A percentile compares a stretch with the other conserved stretches of the same genome.
Evolutionary conservation across 2,113 vertebrate species (phyloP).

Genomic region (Hiodon tergisus): DNA sequence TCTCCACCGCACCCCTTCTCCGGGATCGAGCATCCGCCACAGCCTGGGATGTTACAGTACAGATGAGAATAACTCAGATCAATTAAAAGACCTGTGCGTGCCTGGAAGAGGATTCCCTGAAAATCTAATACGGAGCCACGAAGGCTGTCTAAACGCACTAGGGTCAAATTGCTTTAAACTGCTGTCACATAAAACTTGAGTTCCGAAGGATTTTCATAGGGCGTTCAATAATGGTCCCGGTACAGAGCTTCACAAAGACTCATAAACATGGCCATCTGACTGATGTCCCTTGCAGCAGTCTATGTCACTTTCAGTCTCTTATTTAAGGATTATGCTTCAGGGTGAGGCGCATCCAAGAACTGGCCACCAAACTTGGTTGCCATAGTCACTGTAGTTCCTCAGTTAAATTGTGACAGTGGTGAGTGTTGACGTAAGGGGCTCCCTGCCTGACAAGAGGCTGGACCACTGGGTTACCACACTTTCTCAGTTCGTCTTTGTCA

Average conservation of each 20-base stretch:
- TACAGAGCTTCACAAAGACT: slow-evolving; percentile 16
- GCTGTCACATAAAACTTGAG: not conserved
- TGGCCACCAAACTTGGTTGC: slow-evolving; percentile 13
- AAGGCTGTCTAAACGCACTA: too few relatives aligned
- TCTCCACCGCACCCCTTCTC: too few relatives aligned
- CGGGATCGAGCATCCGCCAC: too few relatives aligned
- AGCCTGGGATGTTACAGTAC: too few relatives aligned
- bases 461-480: too few relatives aligned
- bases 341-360: not conserved
- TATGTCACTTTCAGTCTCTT: slow-evolving; percentile 17
- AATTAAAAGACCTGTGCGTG: too few relatives aligned
- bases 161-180: not conserved
- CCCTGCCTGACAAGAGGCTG: too few relatives aligned
- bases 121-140: too few relatives aligned
- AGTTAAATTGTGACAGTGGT: not conserved
- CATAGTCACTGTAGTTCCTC: slow-evolving; percentile 21
- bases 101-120: too few relatives aligned
- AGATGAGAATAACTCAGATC: too few relatives aligned
- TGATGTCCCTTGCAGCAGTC: slow-evolving; percentile 16
- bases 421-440: too few relatives aligned
- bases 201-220: slow-evolving; percentile 8
- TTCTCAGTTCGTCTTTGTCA: not conserved
- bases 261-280: slow-evolving; percentile 19
- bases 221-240: slow-evolving; percentile 13
- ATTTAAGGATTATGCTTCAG: slow-evolving; percentile 20